phyloP scores from a whole-genome alignment of 2,888 invertebrate species.

The Oithona nana region DNA sequence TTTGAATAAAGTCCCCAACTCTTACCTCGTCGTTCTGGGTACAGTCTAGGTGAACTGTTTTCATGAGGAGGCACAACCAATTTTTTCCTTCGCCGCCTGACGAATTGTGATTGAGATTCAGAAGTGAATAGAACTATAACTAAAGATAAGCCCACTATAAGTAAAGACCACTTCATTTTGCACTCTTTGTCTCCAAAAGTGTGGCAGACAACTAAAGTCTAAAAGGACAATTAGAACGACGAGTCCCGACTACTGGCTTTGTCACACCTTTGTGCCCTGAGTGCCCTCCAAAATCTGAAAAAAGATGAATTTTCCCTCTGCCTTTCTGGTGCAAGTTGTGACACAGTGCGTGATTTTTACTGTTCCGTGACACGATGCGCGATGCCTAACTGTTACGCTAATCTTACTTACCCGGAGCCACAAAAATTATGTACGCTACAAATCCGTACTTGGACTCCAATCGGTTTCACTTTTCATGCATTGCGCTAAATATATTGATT shows the following conservation, averaged over 20 bases:
- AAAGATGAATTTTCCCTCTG: not conserved
- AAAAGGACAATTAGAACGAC: not conserved
- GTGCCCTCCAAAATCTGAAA: not conserved
- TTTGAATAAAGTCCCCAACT: not conserved
- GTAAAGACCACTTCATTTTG: not conserved
- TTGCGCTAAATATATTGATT: no score
- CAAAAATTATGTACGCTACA: not conserved
- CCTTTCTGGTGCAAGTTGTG: not conserved
- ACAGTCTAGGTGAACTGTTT: not conserved
- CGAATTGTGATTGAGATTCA: not conserved
- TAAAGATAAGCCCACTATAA: not conserved
- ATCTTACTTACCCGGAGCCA: not conserved
- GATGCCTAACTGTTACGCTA: not conserved
- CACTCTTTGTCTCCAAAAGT: not conserved
- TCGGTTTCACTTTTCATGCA: no score
- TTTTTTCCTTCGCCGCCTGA: not conserved
- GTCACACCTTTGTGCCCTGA: not conserved
- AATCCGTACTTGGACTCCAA: no score
- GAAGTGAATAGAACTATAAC: not conserved
- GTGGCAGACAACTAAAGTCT: not conserved
- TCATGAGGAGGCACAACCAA: not conserved
- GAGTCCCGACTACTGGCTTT: not conserved
- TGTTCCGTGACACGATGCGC: not conserved
- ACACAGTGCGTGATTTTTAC: not conserved
- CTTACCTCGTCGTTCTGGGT: not conserved